Evolutionary conservation across 2,888 invertebrate genomes (phyloP).

Genomic region (Eremobia ochroleuca): DNA sequence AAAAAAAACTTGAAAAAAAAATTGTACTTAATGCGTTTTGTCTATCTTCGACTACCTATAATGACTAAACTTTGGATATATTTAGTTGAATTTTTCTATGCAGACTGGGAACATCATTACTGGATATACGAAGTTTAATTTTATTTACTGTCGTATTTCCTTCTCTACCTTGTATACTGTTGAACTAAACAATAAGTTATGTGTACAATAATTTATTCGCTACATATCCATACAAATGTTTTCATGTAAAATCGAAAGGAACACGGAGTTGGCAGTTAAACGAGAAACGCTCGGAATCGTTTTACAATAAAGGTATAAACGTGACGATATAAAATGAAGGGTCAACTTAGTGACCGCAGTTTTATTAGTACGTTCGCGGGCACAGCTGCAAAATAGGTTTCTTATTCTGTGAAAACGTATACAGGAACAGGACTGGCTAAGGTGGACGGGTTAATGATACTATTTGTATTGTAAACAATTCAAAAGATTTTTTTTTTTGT

Average conservation of each 20-base stretch:
- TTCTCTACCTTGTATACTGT: background rate
- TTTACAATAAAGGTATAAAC: constrained; percentile 64
- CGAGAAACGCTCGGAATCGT: constrained; percentile 66
- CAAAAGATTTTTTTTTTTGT: background rate
- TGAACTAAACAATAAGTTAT: constrained; percentile 31
- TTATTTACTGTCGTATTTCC: background rate
- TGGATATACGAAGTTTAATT: background rate
- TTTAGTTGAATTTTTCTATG: background rate
- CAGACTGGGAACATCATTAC: background rate
- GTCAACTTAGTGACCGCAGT: constrained; percentile 54
- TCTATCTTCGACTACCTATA: background rate
- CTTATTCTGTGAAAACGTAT: constrained; percentile 26
- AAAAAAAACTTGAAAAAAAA: too few relatives aligned
- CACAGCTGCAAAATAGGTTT: constrained; percentile 42
- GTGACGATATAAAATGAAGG: constrained; percentile 64
- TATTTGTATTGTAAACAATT: constrained; percentile 13
- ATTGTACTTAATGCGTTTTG: too few relatives aligned
- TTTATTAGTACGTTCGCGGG: constrained; percentile 57
- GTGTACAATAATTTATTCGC: constrained; percentile 27
- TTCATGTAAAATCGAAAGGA: constrained; percentile 40
- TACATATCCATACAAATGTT: constrained; percentile 47
- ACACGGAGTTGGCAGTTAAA: constrained; percentile 58
- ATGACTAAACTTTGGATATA: background rate
- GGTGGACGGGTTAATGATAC: background rate
- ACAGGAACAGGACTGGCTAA: background rate